phyloP scores from a whole-genome alignment of 2,888 invertebrate species.

The Blastobasis adustella region DNA sequence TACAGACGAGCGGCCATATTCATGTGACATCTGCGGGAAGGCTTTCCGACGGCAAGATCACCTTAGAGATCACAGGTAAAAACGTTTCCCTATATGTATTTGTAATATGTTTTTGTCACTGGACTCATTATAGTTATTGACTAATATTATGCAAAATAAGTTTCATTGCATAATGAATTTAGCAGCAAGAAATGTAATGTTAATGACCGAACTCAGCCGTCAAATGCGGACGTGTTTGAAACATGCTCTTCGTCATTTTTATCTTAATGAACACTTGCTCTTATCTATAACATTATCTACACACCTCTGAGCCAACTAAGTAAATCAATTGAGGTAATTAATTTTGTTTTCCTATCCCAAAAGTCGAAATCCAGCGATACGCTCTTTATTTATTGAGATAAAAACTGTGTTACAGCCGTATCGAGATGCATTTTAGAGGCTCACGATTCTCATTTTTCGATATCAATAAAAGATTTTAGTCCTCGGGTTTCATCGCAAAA shows the following conservation, averaged over 20 bases:
- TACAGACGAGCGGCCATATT: slow-evolving; percentile 97
- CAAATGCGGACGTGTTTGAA: background rate
- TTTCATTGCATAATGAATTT: too few species aligned
- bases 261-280: slow-evolving; percentile 13
- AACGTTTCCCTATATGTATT: background rate
- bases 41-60: slow-evolving; percentile 98
- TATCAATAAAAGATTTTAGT: slow-evolving; percentile 63
- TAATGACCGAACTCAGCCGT: background rate
- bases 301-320: slow-evolving; percentile 29
- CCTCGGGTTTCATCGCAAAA: slow-evolving; percentile 56
- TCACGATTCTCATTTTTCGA: slow-evolving; percentile 58
- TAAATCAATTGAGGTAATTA: slow-evolving; percentile 39
- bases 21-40: slow-evolving; percentile 98
- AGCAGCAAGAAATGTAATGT: background rate
- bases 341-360: slow-evolving; percentile 30
- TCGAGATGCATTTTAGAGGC: slow-evolving; percentile 42
- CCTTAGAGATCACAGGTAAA: slow-evolving; percentile 92
- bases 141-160: too few species aligned
- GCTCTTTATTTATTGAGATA: slow-evolving; percentile 46
- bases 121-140: too few species aligned
- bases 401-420: slow-evolving; percentile 34
- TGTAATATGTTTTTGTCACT: background rate
- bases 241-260: slow-evolving; percentile 1
- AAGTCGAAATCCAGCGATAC: slow-evolving; percentile 26
- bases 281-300: slow-evolving; percentile 30